Evolutionary conservation across 2,797 vertebrate species (phyloP), one percentile per base, ranked within the genome.

Genomic region (Syndactyla subalaris): DNA sequence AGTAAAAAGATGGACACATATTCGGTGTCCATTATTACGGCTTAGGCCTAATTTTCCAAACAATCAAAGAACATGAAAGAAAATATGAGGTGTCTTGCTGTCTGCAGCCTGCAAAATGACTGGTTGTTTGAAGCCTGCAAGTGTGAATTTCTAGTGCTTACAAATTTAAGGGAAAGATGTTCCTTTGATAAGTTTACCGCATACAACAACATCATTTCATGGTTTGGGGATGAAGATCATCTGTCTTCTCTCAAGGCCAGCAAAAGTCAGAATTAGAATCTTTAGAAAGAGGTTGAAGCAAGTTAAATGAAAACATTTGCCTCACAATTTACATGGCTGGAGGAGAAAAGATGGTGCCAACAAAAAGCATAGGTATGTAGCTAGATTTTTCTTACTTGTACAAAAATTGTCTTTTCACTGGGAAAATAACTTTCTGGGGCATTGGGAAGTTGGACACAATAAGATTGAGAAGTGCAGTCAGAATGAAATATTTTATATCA

Each of bases 91-190:
- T 49, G 52, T 29, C 14, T 12, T 65, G 12, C 4, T 62, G 6
- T 17, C 9, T 92, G n/a, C 45, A 72, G 20, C 14, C 6, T 30
- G 18, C 49, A 13, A 75, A 87, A 29, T 34, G 3, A 10, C 63
- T 65, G 51, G 11, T n/a, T 71, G 1, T 57, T 5, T 5, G 7
- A 46, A 68, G 6, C 17, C 7, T 61, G 32, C 12, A 45, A 45
- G 5, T 0, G 2, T 3, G 2, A 10, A 3, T 6, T 59, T 63
- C 8, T 22, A 46, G 19, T 45, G 34, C 39, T 55, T 63, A 18
- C 10, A 22, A 17, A 16, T 49, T 17, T 9, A 10, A 67, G 23
- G 36, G 7, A 32, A 36, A 1, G 9, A 4, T 8, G 2, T 15
- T 80, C 21, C 12, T 51, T 58, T 27, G 12, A 2, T 23, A 49